phyloP scores from a whole-genome alignment of 2,797 vertebrate genomes.

The Urocyon cinereoargenteus region DNA sequence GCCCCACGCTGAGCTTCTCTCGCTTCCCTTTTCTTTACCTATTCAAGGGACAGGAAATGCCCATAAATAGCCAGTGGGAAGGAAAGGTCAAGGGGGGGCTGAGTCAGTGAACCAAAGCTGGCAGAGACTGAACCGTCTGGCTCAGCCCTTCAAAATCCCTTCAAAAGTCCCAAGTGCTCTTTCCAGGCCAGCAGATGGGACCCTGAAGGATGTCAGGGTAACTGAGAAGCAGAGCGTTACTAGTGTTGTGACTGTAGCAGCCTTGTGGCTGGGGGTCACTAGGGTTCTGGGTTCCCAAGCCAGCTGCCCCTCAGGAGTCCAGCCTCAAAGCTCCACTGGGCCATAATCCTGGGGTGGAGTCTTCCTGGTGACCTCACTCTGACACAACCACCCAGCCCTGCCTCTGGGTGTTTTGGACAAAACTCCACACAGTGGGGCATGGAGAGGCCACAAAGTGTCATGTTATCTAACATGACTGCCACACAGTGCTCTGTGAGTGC shows the following conservation, averaged over 20 bases:
- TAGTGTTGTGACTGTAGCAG: background rate
- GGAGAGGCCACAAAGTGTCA: background rate
- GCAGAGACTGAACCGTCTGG: background rate
- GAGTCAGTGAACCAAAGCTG: background rate
- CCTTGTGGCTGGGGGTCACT: background rate
- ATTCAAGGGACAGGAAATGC: slow-evolving; percentile 48
- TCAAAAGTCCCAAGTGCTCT: background rate
- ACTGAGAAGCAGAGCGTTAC: background rate
- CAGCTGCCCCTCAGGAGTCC: background rate
- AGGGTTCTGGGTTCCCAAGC: background rate
- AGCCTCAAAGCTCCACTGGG: background rate
- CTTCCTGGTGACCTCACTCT: slow-evolving; percentile 40
- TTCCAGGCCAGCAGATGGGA: background rate
- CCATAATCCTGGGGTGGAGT: background rate
- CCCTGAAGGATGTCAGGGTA: accelerated
- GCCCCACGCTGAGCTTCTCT: background rate
- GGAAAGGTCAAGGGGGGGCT: background rate
- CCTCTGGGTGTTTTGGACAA: slow-evolving; percentile 40
- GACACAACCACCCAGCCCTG: background rate
- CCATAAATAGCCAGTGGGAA: background rate
- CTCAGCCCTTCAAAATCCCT: background rate
- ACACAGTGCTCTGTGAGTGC: accelerated
- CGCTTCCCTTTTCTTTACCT: slow-evolving; percentile 51
- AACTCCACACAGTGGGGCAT: background rate
- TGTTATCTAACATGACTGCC: background rate